phyloP scores from a whole-genome alignment of 2,888 invertebrate species.

The Bibio marci region DNA sequence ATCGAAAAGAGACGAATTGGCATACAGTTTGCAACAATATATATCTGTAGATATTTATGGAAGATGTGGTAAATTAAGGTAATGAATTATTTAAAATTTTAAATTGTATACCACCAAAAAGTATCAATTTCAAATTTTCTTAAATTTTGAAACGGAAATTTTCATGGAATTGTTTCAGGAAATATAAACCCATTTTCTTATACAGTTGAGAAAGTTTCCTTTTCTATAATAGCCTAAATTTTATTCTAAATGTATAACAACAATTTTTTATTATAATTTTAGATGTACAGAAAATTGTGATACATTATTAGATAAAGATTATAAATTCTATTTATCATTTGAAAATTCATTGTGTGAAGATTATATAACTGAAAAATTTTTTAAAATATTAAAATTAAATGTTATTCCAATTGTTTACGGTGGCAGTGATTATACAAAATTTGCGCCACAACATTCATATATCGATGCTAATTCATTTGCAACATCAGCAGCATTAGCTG shows the following conservation, averaged over 20 bases:
- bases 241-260: no score
- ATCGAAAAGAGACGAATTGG: slow-evolving; percentile 30
- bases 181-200: no score
- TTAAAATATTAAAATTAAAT: slow-evolving; percentile 11
- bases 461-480: slow-evolving; percentile 41
- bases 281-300: neutral
- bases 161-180: no score
- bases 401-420: slow-evolving; percentile 41
- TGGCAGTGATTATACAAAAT: slow-evolving; percentile 34
- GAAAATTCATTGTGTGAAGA: slow-evolving; percentile 44
- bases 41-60: slow-evolving; percentile 47
- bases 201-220: no score
- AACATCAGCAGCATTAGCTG: slow-evolving; percentile 34
- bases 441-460: slow-evolving; percentile 35
- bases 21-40: slow-evolving; percentile 33
- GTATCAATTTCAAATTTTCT: no score
- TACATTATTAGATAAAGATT: slow-evolving; percentile 24
- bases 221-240: no score
- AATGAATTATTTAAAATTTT: no score
- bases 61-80: slow-evolving; percentile 34
- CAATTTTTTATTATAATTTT: no score
- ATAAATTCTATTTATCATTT: slow-evolving; percentile 41
- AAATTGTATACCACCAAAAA: no score
- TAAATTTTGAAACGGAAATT: no score
- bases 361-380: slow-evolving; percentile 40